These are phyloP conservation scores for Mohoua ochrocephala DNA, from an alignment of 2,113 vertebrate species.

Conservation along the genomic window DNA sequence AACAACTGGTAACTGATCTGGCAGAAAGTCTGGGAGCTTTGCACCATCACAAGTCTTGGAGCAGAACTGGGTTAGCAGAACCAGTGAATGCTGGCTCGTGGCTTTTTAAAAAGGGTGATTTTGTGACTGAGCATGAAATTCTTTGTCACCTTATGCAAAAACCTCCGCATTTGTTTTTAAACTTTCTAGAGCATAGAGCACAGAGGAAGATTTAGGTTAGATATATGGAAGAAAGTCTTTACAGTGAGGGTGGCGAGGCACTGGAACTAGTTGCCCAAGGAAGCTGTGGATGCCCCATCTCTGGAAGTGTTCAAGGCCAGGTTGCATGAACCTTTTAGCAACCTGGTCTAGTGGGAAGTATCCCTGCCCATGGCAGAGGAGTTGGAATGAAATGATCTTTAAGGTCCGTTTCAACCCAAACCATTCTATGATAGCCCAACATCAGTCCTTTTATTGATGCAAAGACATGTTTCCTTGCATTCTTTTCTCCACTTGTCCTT, in stretches of 20 bases:
- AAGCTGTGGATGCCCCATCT: not conserved
- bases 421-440: not conserved
- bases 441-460: not conserved
- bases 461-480: not conserved
- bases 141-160: not conserved
- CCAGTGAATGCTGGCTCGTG: rapidly evolving
- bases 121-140: not conserved
- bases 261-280: not conserved
- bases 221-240: not conserved
- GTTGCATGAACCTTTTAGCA: not conserved
- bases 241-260: not conserved
- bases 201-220: not conserved
- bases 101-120: not conserved
- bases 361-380: not conserved
- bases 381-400: not conserved
- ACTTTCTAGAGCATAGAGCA: not conserved
- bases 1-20: not conserved
- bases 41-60: not conserved
- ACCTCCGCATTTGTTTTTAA: not conserved
- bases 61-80: not conserved
- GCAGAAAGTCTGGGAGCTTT: not conserved
- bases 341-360: not conserved
- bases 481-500: not conserved
- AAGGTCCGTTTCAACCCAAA: not conserved
- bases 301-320: not conserved